These are phyloP conservation scores for Brienomyrus brachyistius DNA, from an alignment of 2,113 vertebrate species.

Conservation along the genomic window DNA sequence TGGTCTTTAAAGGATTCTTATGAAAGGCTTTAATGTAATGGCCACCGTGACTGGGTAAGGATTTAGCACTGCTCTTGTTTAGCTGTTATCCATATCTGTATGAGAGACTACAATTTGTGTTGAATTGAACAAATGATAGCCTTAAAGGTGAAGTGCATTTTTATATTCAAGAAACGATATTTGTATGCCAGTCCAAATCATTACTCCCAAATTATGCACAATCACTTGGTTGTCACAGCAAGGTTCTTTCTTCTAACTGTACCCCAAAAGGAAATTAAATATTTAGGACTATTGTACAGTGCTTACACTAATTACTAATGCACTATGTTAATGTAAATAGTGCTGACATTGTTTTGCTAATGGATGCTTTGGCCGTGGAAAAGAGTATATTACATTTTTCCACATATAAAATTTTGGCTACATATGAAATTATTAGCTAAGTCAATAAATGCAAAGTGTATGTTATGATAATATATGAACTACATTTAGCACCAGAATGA, in stretches of 20 bases:
- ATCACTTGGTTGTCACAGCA: neutral
- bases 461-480: neutral
- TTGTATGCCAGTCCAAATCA: neutral
- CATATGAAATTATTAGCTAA: neutral
- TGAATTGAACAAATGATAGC: neutral
- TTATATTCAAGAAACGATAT: neutral
- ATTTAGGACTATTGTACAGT: neutral
- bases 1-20: neutral
- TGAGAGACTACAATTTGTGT: neutral
- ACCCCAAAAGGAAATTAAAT: neutral
- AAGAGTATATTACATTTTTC: neutral
- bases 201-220: neutral
- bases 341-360: neutral
- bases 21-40: constrained; percentile 3
- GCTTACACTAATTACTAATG: neutral
- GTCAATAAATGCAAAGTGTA: neutral
- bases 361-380: neutral
- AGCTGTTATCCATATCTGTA: neutral
- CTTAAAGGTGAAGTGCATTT: neutral
- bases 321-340: neutral
- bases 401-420: neutral
- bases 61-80: neutral
- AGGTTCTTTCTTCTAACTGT: neutral
- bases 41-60: neutral
- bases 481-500: neutral